Evolutionary conservation across 1,140 invertebrate species (phyloP).

Genomic region (Laupala kohalensis): DNA sequence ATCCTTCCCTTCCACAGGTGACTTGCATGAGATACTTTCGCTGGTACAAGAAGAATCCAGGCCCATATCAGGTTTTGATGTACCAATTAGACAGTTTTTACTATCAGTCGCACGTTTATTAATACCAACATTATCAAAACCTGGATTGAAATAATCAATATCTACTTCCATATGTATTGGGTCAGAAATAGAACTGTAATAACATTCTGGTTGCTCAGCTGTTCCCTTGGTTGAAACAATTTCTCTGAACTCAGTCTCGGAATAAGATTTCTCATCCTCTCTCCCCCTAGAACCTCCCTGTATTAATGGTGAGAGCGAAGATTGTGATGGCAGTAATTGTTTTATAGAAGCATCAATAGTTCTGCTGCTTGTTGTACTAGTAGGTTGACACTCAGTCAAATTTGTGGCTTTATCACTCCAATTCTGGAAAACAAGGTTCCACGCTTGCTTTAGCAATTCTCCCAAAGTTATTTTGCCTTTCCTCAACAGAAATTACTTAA

Average conservation of each 20-base stretch:
- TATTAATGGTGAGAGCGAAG: not conserved
- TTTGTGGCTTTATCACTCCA: slow-evolving; percentile 7
- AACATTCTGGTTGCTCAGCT: not conserved
- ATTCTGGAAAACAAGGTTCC: slow-evolving; percentile 8
- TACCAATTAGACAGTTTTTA: not conserved
- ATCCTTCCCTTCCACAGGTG: slow-evolving; percentile 6
- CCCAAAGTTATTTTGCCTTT: not conserved
- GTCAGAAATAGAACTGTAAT: not conserved
- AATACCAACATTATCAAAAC: slow-evolving; percentile 23
- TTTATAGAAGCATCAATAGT: not conserved
- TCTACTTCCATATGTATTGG: not conserved
- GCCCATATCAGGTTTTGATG: not conserved
- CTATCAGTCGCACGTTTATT: not conserved
- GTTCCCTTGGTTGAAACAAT: not conserved
- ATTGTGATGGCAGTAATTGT: not conserved
- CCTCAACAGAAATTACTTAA: no score
- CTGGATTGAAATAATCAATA: slow-evolving; percentile 31
- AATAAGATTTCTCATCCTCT: slow-evolving; percentile 2
- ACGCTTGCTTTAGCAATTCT: not conserved
- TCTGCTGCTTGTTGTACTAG: not conserved
- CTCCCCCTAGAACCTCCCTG: slow-evolving; percentile 9
- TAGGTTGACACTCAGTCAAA: slow-evolving; percentile 1
- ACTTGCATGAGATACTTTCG: no score
- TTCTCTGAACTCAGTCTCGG: not conserved
- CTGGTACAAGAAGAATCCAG: no score